A percentile compares a stretch with the other conserved stretches of the same genome.
phyloP scores from a whole-genome alignment of 2,888 invertebrate species.

The Herminia tarsipennalis region DNA sequence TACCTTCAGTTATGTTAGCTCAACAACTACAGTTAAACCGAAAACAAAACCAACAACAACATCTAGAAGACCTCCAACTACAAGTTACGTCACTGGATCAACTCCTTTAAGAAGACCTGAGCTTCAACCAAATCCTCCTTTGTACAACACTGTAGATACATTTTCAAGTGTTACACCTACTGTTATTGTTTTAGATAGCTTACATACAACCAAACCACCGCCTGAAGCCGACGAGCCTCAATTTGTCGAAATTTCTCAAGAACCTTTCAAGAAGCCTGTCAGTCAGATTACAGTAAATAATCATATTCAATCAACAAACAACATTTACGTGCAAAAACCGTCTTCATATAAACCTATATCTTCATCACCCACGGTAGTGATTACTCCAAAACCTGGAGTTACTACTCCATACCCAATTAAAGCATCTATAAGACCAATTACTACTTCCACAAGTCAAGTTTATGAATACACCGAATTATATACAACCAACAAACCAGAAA shows the following conservation, averaged over 20 bases:
- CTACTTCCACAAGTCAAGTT: constrained; percentile 54
- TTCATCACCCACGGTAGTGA: constrained; percentile 87
- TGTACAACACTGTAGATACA: constrained; percentile 70
- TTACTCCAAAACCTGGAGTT: constrained; percentile 88
- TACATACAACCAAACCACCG: constrained; percentile 65
- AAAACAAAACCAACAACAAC: constrained; percentile 50
- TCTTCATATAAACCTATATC: constrained; percentile 74
- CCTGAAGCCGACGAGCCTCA: constrained; percentile 63
- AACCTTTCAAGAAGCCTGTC: constrained; percentile 80
- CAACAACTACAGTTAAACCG: constrained; percentile 64
- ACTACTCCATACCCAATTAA: constrained; percentile 72
- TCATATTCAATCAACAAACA: constrained; percentile 85
- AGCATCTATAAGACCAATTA: constrained; percentile 51
- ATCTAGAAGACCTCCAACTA: constrained; percentile 73
- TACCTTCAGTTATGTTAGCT: constrained; percentile 73
- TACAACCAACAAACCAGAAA: constrained; percentile 79
- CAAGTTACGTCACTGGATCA: constrained; percentile 77
- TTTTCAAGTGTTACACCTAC: constrained; percentile 82
- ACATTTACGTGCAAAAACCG: constrained; percentile 77
- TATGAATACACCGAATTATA: constrained; percentile 67
- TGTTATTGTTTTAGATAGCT: constrained; percentile 72
- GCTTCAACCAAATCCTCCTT: constrained; percentile 55
- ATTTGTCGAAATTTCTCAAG: constrained; percentile 81
- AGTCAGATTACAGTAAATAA: constrained; percentile 86
- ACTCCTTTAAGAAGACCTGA: constrained; percentile 81